phyloP scores from a whole-genome alignment of 2,888 invertebrate species.

The Nebria brevicollis region DNA sequence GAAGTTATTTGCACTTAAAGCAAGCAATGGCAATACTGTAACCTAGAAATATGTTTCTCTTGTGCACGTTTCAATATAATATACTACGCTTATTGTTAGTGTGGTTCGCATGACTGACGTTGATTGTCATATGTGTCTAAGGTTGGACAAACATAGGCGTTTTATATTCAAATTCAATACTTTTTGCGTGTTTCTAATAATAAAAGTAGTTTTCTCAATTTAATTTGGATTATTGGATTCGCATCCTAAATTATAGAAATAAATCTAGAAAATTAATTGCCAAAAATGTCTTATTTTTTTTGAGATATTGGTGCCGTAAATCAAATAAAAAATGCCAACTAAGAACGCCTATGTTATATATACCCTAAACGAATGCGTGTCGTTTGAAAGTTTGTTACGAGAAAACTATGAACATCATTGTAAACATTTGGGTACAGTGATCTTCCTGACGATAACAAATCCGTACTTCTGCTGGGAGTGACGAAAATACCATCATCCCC shows the following conservation, averaged over 20 bases:
- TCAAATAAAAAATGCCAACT: neutral
- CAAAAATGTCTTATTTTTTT: no score
- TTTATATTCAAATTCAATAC: neutral
- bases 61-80: neutral
- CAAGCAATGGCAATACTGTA: neutral
- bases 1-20: neutral
- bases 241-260: no score
- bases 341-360: constrained; percentile 1
- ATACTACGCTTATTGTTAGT: neutral
- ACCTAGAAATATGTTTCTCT: neutral
- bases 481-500: constrained; percentile 65
- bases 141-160: neutral
- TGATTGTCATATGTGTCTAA: neutral
- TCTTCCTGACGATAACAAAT: constrained; percentile 71
- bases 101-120: neutral
- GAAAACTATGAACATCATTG: constrained; percentile 22
- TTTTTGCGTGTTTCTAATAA: no score
- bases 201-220: no score
- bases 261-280: no score
- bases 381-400: constrained; percentile 10
- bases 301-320: neutral
- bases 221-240: no score
- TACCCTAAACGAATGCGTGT: constrained; percentile 12
- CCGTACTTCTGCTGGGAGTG: constrained; percentile 71
- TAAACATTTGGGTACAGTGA: constrained; percentile 63